phyloP scores from a whole-genome alignment of 1,140 invertebrate species.

The Drosophila pandora region DNA sequence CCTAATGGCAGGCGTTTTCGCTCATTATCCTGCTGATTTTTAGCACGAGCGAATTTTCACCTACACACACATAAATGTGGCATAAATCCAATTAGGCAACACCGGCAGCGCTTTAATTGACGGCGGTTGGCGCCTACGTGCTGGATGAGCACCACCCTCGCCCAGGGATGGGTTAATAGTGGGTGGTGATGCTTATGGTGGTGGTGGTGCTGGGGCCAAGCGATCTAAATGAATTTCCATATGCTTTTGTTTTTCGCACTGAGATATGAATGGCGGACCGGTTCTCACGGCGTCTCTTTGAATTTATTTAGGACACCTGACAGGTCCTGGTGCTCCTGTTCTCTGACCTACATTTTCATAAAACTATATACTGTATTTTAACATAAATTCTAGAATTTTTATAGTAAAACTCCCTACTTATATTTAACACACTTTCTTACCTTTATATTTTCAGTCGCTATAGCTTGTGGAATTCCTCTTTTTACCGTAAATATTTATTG shows the following conservation, averaged over 20 bases:
- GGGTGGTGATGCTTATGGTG: neutral
- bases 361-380: neutral
- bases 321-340: slow-evolving; percentile 18
- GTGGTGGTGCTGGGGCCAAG: slow-evolving; percentile 15
- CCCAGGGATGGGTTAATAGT: slow-evolving; percentile 15
- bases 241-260: slow-evolving; percentile 63
- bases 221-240: slow-evolving; percentile 71
- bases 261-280: slow-evolving; percentile 56
- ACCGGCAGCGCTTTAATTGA: slow-evolving; percentile 77
- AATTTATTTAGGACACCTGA: slow-evolving; percentile 14
- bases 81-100: slow-evolving; percentile 79
- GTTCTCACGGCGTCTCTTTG: slow-evolving; percentile 14
- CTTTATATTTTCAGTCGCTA: neutral
- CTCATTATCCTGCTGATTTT: slow-evolving; percentile 77
- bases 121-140: slow-evolving; percentile 60
- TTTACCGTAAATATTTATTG: neutral
- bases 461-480: neutral
- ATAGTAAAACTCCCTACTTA: no score
- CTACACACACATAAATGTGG: slow-evolving; percentile 76
- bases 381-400: no score
- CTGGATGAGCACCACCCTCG: slow-evolving; percentile 42
- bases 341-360: slow-evolving; percentile 17
- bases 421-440: neutral
- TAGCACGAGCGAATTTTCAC: slow-evolving; percentile 71
- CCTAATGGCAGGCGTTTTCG: slow-evolving; percentile 40